Conservation (phyloP, 2,113 vertebrate species). For the Pterocles gutturalis region DNA sequence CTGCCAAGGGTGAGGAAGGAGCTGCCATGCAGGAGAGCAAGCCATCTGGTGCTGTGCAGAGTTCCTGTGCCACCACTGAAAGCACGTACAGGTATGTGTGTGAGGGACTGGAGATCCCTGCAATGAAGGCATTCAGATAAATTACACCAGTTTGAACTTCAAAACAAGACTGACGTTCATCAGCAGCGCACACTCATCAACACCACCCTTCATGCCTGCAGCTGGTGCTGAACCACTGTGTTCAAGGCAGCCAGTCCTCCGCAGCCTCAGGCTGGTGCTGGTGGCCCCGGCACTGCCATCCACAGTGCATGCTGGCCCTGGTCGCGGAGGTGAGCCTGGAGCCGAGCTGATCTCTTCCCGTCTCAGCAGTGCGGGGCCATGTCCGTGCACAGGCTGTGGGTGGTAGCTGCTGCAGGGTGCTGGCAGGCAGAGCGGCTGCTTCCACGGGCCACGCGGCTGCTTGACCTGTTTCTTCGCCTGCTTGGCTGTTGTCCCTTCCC, state of each 20-base stretch:
- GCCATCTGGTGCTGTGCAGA: neutral
- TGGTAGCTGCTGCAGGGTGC: neutral
- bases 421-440: neutral
- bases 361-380: rapidly evolving
- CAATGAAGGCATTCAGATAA: rapidly evolving
- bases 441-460: rapidly evolving
- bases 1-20: neutral
- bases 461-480: neutral
- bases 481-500: neutral
- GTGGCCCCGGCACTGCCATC: rapidly evolving
- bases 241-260: neutral
- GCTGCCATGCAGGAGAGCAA: neutral
- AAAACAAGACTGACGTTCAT: neutral
- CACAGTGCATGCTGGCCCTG: rapidly evolving
- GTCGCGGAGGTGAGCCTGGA: too few relatives aligned
- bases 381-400: neutral
- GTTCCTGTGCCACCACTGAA: too few relatives aligned
- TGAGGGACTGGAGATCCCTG: rapidly evolving
- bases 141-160: neutral
- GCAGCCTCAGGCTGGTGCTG: neutral
- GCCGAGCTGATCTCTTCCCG: rapidly evolving
- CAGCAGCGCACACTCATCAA: neutral
- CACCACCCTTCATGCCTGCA: neutral
- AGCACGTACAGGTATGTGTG: rapidly evolving
- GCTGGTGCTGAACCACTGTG: neutral